Conservation (phyloP, 2,888 invertebrate genomes). For the Pheosia tremula region DNA sequence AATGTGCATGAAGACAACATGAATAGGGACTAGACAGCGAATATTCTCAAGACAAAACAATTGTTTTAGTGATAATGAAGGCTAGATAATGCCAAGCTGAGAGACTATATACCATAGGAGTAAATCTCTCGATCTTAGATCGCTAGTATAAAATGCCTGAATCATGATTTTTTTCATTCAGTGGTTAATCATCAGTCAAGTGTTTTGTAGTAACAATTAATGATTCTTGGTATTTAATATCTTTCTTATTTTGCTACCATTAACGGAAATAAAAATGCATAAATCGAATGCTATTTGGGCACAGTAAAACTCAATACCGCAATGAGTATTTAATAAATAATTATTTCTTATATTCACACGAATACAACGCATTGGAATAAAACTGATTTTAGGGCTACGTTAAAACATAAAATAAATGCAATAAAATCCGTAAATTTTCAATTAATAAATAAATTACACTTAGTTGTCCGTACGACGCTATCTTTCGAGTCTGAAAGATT, state of each 20-base stretch:
- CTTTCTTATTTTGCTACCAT: too few species aligned
- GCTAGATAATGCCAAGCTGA: conserved; percentile 24
- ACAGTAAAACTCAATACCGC: too few species aligned
- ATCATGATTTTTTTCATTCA: conserved; percentile 14
- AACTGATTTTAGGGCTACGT: too few species aligned
- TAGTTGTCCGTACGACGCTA: too few species aligned
- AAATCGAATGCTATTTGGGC: too few species aligned
- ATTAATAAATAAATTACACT: too few species aligned
- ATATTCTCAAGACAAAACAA: conserved; percentile 36
- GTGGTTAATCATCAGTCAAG: neutral
- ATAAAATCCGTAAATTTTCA: too few species aligned
- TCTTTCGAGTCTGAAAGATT: too few species aligned
- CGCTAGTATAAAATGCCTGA: conserved; percentile 14
- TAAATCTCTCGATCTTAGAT: conserved; percentile 22
- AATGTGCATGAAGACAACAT: conserved; percentile 16
- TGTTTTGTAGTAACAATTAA: conserved; percentile 1
- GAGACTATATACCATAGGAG: conserved; percentile 1
- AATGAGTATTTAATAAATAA: neutral
- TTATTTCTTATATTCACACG: too few species aligned
- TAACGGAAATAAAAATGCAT: too few species aligned
- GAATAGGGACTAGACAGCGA: conserved; percentile 1
- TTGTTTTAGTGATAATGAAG: conserved; percentile 34
- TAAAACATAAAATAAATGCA: too few species aligned
- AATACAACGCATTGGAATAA: too few species aligned
- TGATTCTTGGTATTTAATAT: neutral